phyloP scores from a whole-genome alignment of 2,888 invertebrate genomes.

The Artemia sinica region DNA sequence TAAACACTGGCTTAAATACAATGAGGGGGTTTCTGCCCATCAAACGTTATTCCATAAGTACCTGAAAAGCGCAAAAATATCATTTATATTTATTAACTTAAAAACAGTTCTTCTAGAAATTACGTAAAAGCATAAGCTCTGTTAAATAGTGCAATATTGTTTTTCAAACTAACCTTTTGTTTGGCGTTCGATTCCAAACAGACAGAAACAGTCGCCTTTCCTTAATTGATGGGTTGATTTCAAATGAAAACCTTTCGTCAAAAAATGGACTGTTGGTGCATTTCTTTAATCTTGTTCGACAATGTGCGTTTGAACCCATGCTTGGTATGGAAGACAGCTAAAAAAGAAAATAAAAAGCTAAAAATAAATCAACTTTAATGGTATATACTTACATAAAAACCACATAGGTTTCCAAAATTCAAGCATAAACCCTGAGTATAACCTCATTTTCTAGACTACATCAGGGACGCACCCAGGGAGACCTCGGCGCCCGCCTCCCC shows the following conservation, averaged over 20 bases:
- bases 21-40: too few species aligned
- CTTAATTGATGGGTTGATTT: constrained; percentile 39
- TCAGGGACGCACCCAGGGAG: too few species aligned
- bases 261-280: constrained; percentile 53
- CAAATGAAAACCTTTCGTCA: constrained; percentile 55
- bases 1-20: too few species aligned
- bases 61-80: too few species aligned
- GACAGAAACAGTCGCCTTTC: constrained; percentile 52
- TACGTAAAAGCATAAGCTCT: too few species aligned
- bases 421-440: too few species aligned
- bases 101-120: too few species aligned
- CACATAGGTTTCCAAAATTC: background rate
- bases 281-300: constrained; percentile 20
- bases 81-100: too few species aligned
- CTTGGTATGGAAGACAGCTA: constrained; percentile 21
- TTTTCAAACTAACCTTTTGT: constrained; percentile 48
- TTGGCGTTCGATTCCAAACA: constrained; percentile 69
- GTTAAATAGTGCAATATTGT: background rate
- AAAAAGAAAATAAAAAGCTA: background rate
- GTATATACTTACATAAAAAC: background rate
- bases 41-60: too few species aligned
- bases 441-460: too few species aligned
- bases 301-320: constrained; percentile 17
- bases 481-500: too few species aligned
- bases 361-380: background rate